Percentiles rank a stretch among this genome's conserved stretches.
Evolutionary conservation across 2,113 vertebrate species (phyloP).

Genomic region (Elephantulus edwardii): DNA sequence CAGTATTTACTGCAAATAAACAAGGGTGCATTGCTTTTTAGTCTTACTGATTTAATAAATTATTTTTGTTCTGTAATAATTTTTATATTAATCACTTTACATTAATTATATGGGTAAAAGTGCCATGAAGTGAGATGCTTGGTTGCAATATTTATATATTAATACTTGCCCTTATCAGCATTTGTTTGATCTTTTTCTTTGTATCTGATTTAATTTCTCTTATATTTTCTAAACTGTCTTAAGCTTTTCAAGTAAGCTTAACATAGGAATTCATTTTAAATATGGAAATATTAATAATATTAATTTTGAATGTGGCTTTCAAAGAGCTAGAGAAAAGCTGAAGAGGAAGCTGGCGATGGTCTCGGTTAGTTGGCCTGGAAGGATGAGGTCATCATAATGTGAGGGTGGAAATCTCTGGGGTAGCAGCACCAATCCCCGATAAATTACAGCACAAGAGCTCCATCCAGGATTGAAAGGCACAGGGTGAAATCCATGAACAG

Average conservation of each 20-base stretch:
- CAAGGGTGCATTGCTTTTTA: neutral
- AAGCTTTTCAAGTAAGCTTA: neutral
- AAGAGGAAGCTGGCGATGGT: neutral
- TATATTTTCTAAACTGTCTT: neutral
- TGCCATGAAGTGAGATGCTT: too few relatives aligned
- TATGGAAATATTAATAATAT: neutral
- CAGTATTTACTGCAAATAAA: neutral
- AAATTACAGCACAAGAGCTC: too few relatives aligned
- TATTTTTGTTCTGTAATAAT: neutral
- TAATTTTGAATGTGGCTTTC: neutral
- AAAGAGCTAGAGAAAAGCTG: neutral
- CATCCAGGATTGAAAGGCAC: neutral
- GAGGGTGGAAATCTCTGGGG: too few relatives aligned
- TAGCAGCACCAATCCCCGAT: too few relatives aligned
- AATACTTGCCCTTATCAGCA: neutral
- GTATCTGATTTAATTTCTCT: neutral
- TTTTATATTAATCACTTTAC: neutral
- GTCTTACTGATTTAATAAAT: neutral
- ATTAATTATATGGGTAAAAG: neutral
- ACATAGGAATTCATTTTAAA: neutral
- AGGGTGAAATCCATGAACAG: neutral
- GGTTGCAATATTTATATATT: neutral
- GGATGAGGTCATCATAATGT: neutral
- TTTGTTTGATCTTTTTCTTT: neutral
- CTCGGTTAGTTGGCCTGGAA: neutral